Percentiles rank a stretch among this genome's conserved stretches.
Evolutionary conservation across 2,113 vertebrate genomes (phyloP).

Genomic region (Junco hyemalis): DNA sequence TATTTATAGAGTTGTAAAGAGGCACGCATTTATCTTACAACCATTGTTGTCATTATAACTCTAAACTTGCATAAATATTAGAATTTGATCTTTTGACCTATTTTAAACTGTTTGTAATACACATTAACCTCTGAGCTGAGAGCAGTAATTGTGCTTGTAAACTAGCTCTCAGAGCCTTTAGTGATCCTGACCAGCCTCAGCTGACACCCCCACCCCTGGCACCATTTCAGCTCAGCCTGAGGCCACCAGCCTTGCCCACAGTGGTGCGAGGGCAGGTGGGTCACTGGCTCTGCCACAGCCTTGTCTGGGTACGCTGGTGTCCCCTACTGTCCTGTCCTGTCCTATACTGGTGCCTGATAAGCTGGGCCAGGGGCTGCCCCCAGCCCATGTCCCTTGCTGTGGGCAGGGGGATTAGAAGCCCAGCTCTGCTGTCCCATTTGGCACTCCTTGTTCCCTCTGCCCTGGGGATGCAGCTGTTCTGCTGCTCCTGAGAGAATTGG

Average conservation of each 20-base stretch:
- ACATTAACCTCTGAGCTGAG: neutral
- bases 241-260: fast-evolving
- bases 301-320: neutral
- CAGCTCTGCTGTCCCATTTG: neutral
- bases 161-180: neutral
- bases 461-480: too few relatives aligned
- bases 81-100: neutral
- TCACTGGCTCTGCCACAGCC: neutral
- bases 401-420: too few relatives aligned
- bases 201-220: too few relatives aligned
- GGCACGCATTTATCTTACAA: neutral
- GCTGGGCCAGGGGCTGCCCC: neutral
- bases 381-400: neutral
- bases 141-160: neutral
- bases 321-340: too few relatives aligned
- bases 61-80: neutral
- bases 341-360: neutral
- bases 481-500: neutral
- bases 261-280: neutral
- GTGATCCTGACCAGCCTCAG: neutral
- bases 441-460: neutral
- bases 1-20: neutral
- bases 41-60: neutral
- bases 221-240: neutral
- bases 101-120: neutral